Base-by-base conservation (phyloP, 2,888 invertebrate species). In the Linnaemya vulpina region DNA sequence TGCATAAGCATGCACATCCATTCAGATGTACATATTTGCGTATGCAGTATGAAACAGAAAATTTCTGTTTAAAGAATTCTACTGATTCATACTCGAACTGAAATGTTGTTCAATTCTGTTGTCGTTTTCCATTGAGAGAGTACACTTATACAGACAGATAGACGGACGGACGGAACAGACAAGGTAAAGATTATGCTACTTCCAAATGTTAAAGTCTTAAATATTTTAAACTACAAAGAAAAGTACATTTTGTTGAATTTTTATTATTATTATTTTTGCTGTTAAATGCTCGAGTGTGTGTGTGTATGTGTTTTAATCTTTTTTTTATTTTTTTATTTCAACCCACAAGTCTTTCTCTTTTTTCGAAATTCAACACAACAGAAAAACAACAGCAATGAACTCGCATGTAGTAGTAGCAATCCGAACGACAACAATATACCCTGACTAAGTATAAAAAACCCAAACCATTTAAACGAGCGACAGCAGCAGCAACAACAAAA, bases 341-440 rank as follows among this genome's bases (percentile, higher is more conserved):
- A 90, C 90, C 90, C 90, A 90, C 91, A 90, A 90, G 91, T 90
- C 90, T 90, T 90, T 90, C 90, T 90, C 90, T 90, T 90, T 86
- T 51, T 90, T 90, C 87, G 87, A 75, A 86, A 86, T 78, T 78
- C 65, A 83, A 83, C 71, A 71, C 58, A 74, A 73, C 71, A 10
- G 15, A 73, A 74, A 46, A 73, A 73, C 46, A 73, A 73, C 46
- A 73, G 55, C 53, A 43, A 71, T 71, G 60, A 74, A 71, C 60
- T 68, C 53, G 15, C 20, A 43, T 71, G 35, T 43, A 53, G 38
- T 67, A 40, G 73, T 67, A 30, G 62, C 51, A 71, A 63, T 70
- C 71, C 63, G 43, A 63, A 62, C 49, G 60, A 49, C 68, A 53
- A 17, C 60, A 67, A 68, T 73, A 71, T 76, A 58, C 68, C 65